Evolutionary conservation across 2,888 invertebrate genomes (phyloP).

Genomic region (Chrysolina oricalcia): DNA sequence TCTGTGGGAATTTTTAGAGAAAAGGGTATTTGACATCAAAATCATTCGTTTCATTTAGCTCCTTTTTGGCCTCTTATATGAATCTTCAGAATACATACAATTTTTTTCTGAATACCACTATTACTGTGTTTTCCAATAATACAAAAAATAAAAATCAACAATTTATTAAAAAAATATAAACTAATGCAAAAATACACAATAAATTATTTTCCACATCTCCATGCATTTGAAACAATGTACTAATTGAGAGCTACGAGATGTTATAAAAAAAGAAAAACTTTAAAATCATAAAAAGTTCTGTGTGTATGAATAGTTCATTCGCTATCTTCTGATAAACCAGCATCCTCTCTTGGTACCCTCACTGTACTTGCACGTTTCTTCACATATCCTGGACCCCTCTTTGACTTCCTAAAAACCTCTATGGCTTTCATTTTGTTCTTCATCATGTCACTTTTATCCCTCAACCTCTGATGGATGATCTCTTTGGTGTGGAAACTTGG

Average conservation of each 20-base stretch:
- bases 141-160: slow-evolving; percentile 1
- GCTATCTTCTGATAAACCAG: slow-evolving; percentile 77
- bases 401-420: slow-evolving; percentile 81
- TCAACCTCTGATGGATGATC: slow-evolving; percentile 84
- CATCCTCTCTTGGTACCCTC: slow-evolving; percentile 75
- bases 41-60: neutral
- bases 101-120: neutral
- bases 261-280: slow-evolving; percentile 5
- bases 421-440: slow-evolving; percentile 85
- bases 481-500: slow-evolving; percentile 70
- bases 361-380: slow-evolving; percentile 71
- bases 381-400: slow-evolving; percentile 75
- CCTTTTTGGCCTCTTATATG: neutral
- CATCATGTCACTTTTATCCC: slow-evolving; percentile 77
- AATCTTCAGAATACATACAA: neutral
- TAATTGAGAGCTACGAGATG: neutral
- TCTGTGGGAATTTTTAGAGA: too few relatives aligned
- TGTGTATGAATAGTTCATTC: slow-evolving; percentile 35
- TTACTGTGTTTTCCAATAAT: neutral
- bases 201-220: neutral
- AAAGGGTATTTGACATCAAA: too few relatives aligned
- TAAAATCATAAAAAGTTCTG: slow-evolving; percentile 3
- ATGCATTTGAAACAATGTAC: neutral
- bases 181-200: neutral
- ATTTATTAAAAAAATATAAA: neutral